Evolutionary conservation across 2,113 vertebrate genomes (phyloP).

Genomic region (Pionites leucogaster): DNA sequence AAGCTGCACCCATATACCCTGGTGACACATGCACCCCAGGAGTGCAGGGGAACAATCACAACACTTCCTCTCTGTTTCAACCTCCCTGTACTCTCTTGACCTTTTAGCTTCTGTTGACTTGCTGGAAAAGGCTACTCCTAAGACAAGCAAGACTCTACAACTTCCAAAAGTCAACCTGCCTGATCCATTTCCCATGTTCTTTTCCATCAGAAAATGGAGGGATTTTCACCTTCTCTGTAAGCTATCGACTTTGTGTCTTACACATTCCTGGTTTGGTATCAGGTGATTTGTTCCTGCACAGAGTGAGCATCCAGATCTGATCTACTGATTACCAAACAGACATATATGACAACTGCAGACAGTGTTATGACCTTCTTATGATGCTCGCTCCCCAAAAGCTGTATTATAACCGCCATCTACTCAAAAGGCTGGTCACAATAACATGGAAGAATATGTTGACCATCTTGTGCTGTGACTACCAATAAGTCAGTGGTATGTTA

Average conservation of each 20-base stretch:
- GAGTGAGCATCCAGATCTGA: not conserved
- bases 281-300: not conserved
- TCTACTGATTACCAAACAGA: not conserved
- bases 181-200: not conserved
- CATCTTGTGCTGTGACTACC: not conserved
- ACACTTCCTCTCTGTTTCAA: fast-evolving
- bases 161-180: not conserved
- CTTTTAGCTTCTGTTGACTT: not conserved
- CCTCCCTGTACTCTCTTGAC: no score
- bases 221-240: not conserved
- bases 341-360: not conserved
- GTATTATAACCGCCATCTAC: not conserved
- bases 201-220: not conserved
- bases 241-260: not conserved
- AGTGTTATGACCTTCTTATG: not conserved
- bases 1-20: not conserved
- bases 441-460: not conserved
- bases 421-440: not conserved
- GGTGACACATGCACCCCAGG: not conserved
- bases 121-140: not conserved
- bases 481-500: not conserved
- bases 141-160: not conserved
- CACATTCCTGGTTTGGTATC: not conserved
- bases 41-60: fast-evolving
- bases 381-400: not conserved